Conservation (phyloP, 2,888 invertebrate species). For the Aphidoletes aphidimyza region DNA sequence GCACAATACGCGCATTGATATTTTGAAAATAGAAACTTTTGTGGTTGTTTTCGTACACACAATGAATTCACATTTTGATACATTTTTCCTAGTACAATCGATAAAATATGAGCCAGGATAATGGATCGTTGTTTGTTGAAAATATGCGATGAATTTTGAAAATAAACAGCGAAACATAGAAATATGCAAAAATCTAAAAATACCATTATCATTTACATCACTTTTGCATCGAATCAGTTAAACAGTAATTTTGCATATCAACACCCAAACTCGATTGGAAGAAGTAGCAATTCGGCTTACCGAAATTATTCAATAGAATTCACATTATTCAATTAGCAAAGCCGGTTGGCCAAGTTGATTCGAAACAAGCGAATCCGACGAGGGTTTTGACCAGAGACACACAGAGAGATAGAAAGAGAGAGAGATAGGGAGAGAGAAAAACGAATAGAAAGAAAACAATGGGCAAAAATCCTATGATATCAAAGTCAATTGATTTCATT, state of each 20-base stretch:
- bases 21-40: conserved; percentile 15
- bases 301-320: conserved; percentile 52
- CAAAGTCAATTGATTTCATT: conserved; percentile 54
- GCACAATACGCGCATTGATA: not conserved
- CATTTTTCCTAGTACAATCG: not conserved
- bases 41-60: conserved; percentile 7
- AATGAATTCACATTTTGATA: conserved; percentile 44
- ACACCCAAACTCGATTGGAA: too few species aligned
- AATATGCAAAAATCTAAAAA: not conserved
- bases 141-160: too few species aligned
- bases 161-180: too few species aligned
- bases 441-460: conserved; percentile 37
- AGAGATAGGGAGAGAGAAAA: not conserved
- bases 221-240: not conserved
- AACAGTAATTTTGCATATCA: not conserved
- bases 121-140: not conserved
- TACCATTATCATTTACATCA: not conserved
- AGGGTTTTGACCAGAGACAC: too few species aligned
- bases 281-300: conserved; percentile 39
- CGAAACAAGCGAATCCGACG: not conserved
- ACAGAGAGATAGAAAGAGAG: too few species aligned
- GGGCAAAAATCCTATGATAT: conserved; percentile 1
- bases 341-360: not conserved
- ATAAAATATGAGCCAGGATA: not conserved
- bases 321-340: conserved; percentile 52